Base-by-base conservation (phyloP, 2,888 invertebrate genomes). In the Epiperipatus broadwayi region DNA sequence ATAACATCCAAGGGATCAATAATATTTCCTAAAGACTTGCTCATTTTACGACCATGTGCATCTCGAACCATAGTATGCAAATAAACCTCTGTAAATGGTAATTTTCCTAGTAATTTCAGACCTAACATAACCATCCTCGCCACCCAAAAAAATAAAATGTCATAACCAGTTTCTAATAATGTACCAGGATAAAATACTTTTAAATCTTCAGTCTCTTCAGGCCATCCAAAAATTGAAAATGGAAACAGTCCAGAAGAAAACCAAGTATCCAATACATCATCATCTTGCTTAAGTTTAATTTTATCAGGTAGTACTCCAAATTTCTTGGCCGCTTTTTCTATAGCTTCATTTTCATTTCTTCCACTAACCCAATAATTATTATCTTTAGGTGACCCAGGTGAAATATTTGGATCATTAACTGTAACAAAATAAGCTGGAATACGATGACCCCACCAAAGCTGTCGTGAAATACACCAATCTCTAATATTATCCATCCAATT, bases 391-490 rank as follows among this genome's bases (percentile, higher is more conserved):
- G 50, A 45, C 35, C 58, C 60, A 31, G 50, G 49, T 20, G 53
- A 52, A 20, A 56, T 44, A 28, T 47, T 44, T 3, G 58, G 45
- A 52, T 66, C 69, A 40, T 62, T 62, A 40, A 72, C 59, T 7
- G 65, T 67, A 10, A 84, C 73, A 53, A 69, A 72, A 57, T 93
- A 97, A 0, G 85, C 91, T 0, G 97, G 97, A 47, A 99, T 87
- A 41, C 84, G 72, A 61, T 97, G 97, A 1, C 97, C 97, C 97
- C 97, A 97, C 97, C 97, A 99, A 39, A 99, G 66, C 59, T 97
- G 97, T 2, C 70, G 68, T 1, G 93, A 95, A 42, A 99, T 83
- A 61, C 97, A 99, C 97, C 97, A 97, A 60, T 97, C 95, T 3
- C 89, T 72, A 48, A 89, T 87, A 53, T 83, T 83, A 53, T 80